Conservation (phyloP, 2,888 invertebrate species). For the Phaedon cochleariae region DNA sequence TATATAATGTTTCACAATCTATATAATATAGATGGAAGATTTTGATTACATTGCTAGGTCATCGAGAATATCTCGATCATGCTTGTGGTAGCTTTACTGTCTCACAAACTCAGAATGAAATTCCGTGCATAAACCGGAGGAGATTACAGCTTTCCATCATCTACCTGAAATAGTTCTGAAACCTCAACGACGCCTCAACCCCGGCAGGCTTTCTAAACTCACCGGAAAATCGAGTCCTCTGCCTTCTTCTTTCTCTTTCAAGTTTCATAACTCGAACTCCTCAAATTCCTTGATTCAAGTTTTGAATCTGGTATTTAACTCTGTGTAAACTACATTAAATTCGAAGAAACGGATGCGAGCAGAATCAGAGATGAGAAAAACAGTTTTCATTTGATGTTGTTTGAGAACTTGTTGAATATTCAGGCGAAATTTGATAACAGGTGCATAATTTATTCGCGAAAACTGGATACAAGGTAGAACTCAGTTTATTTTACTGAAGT, state of each 20-base stretch:
- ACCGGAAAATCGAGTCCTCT: neutral
- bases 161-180: constrained; percentile 20
- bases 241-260: neutral
- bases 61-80: neutral
- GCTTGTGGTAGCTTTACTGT: neutral
- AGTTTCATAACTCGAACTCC: constrained; percentile 24
- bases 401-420: constrained; percentile 14
- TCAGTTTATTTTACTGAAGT: too few relatives aligned
- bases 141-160: neutral
- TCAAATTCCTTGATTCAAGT: constrained; percentile 16
- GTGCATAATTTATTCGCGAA: too few relatives aligned
- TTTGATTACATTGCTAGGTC: too few relatives aligned
- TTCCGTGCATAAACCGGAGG: neutral
- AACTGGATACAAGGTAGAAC: too few relatives aligned
- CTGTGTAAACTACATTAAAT: constrained; percentile 20
- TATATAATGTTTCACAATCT: too few relatives aligned
- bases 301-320: constrained; percentile 18
- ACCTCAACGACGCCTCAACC: constrained; percentile 16
- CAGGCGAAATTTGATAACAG: neutral
- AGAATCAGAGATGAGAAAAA: neutral
- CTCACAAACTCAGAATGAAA: neutral
- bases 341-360: constrained; percentile 10
- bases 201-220: constrained; percentile 7
- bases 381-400: neutral
- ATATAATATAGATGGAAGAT: too few relatives aligned